These are phyloP conservation scores for Tineola bisselliella DNA, from an alignment of 2,888 invertebrate genomes.

Conservation along the genomic window DNA sequence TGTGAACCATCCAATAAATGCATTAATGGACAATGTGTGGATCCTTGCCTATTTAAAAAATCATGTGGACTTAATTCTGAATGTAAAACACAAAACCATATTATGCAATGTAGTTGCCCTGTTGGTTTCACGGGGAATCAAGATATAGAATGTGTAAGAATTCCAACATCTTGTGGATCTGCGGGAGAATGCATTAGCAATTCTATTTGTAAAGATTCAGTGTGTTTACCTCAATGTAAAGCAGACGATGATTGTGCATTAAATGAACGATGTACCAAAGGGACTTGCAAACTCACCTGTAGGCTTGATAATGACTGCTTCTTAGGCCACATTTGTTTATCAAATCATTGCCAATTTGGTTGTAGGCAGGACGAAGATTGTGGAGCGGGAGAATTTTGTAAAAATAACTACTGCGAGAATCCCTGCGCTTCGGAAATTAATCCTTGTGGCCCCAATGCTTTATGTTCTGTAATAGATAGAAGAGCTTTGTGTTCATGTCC, in stretches of 20 bases:
- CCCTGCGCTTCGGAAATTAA: slow-evolving; percentile 74
- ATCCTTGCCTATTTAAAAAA: slow-evolving; percentile 79
- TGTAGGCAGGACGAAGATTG: slow-evolving; percentile 90
- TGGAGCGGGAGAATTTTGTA: slow-evolving; percentile 83
- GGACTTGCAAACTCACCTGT: slow-evolving; percentile 86
- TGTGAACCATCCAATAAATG: slow-evolving; percentile 84
- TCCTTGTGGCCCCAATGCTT: slow-evolving; percentile 87
- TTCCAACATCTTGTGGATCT: slow-evolving; percentile 79
- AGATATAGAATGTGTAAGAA: slow-evolving; percentile 84
- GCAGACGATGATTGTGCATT: slow-evolving; percentile 85
- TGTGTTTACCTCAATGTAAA: slow-evolving; percentile 81
- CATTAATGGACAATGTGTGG: slow-evolving; percentile 80
- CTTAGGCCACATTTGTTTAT: slow-evolving; percentile 88
- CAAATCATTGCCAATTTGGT: slow-evolving; percentile 86
- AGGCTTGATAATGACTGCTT: slow-evolving; percentile 92
- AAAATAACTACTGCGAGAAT: slow-evolving; percentile 81
- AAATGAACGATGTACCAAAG: slow-evolving; percentile 87
- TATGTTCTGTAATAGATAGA: slow-evolving; percentile 82
- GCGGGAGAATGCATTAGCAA: slow-evolving; percentile 77
- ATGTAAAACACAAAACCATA: slow-evolving; percentile 76
- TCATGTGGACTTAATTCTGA: slow-evolving; percentile 87
- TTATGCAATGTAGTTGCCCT: slow-evolving; percentile 84
- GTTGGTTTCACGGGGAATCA: slow-evolving; percentile 87
- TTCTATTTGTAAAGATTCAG: slow-evolving; percentile 80
- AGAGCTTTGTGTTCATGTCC: slow-evolving; percentile 84